Conservation (phyloP, 2,113 vertebrate species). For the Balaeniceps rex region DNA sequence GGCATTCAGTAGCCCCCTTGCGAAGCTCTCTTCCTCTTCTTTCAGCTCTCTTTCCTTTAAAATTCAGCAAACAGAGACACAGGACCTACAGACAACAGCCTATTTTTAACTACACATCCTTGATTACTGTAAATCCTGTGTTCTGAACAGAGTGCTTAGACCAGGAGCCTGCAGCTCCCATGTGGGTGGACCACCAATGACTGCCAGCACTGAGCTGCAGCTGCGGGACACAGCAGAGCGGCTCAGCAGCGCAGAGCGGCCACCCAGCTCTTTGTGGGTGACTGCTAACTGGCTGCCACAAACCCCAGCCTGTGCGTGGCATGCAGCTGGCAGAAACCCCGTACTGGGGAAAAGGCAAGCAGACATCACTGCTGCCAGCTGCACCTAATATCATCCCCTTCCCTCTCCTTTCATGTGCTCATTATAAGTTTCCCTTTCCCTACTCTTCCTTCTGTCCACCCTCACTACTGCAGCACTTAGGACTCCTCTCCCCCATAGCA, state of each 20-base stretch:
- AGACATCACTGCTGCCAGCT: background rate
- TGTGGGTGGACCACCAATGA: background rate
- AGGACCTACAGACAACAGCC: background rate
- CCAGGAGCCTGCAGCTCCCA: accelerated
- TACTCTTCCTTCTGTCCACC: background rate
- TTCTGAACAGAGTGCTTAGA: background rate
- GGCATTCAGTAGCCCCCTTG: background rate
- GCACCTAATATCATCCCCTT: background rate
- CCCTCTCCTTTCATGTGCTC: background rate
- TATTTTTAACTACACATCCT: background rate
- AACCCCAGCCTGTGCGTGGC: background rate
- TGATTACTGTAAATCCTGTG: background rate
- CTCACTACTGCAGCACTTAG: background rate
- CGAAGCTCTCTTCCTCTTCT: background rate
- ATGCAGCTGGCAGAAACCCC: background rate
- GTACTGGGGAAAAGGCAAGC: background rate
- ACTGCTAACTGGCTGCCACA: background rate
- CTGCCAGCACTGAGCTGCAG: background rate
- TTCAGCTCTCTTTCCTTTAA: background rate
- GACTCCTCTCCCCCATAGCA: background rate
- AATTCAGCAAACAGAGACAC: background rate
- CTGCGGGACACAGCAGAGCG: background rate
- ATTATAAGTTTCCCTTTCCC: background rate
- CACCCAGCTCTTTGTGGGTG: background rate
- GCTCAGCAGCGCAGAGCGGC: background rate